A percentile compares a stretch with the other conserved stretches of the same genome.
Evolutionary conservation across 2,888 invertebrate species (phyloP).

Genomic region (Cephus pulcher): DNA sequence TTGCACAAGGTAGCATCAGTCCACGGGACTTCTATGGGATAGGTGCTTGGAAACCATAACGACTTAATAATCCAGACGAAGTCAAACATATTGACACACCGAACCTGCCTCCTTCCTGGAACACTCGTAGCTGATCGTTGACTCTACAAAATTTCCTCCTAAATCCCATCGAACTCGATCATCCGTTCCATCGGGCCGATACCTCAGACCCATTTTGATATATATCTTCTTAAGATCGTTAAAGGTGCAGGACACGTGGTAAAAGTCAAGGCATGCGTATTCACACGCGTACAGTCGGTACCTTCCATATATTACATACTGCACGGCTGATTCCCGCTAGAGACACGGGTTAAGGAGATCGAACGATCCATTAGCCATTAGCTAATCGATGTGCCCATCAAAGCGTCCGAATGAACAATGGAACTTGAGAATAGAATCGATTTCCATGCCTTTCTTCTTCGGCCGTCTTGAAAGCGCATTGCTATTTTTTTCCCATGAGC

Average conservation of each 20-base stretch:
- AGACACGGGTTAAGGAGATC: slow-evolving; percentile 23
- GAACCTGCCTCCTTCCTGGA: background rate
- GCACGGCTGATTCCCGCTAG: background rate
- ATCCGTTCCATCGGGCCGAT: slow-evolving; percentile 11
- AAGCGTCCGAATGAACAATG: slow-evolving; percentile 43
- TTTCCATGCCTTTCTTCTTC: slow-evolving; percentile 37
- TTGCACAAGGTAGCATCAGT: background rate
- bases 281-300: background rate
- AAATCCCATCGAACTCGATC: slow-evolving; percentile 45
- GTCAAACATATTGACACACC: background rate
- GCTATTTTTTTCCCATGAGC: slow-evolving; percentile 11
- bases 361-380: slow-evolving; percentile 27
- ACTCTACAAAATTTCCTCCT: slow-evolving; percentile 23
- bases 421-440: slow-evolving; percentile 42
- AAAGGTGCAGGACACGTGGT: background rate
- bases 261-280: background rate
- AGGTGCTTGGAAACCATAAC: slow-evolving; percentile 7
- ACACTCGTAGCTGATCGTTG: slow-evolving; percentile 8
- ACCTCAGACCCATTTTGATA: background rate
- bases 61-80: slow-evolving; percentile 9
- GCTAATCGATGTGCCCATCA: slow-evolving; percentile 24
- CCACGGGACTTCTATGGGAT: background rate
- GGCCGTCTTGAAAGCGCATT: slow-evolving; percentile 1
- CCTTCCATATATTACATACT: background rate
- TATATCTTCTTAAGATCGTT: background rate